A percentile compares a stretch with the other conserved stretches of the same genome.
These are phyloP conservation scores for Meda fulgida DNA, from an alignment of 2,797 vertebrate species.

Conservation along the genomic window DNA sequence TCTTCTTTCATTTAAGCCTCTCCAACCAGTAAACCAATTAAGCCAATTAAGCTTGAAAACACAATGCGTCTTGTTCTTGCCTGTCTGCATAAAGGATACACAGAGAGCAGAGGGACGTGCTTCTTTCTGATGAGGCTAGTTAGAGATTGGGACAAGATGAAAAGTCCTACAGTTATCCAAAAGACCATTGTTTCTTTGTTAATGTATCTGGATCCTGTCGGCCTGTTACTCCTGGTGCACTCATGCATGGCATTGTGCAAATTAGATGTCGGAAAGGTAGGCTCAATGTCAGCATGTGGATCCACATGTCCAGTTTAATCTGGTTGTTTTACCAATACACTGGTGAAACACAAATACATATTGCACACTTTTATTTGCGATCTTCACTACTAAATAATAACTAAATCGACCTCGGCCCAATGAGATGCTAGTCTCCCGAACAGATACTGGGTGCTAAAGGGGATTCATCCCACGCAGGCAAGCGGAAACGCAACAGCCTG, in stretches of 20 bases:
- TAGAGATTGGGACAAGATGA: slow-evolving; percentile 11
- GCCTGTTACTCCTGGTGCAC: slow-evolving; percentile 33
- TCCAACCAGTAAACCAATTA: slow-evolving; percentile 70
- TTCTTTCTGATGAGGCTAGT: slow-evolving; percentile 34
- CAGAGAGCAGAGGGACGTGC: slow-evolving; percentile 17
- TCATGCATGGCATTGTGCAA: slow-evolving; percentile 36
- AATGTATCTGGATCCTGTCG: slow-evolving; percentile 50
- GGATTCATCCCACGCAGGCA: slow-evolving; percentile 27
- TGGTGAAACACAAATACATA: neutral
- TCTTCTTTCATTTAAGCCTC: slow-evolving; percentile 66
- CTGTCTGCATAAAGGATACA: slow-evolving; percentile 53
- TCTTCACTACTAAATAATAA: neutral
- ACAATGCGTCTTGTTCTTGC: slow-evolving; percentile 65
- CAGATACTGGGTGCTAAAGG: neutral
- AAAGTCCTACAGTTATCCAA: slow-evolving; percentile 40
- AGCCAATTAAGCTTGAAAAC: slow-evolving; percentile 72
- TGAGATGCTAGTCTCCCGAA: neutral
- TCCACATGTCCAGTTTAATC: neutral
- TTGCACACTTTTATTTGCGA: neutral
- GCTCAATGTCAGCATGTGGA: slow-evolving; percentile 14
- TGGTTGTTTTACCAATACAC: neutral
- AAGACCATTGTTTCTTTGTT: slow-evolving; percentile 47
- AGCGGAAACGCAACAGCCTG: slow-evolving; percentile 40
- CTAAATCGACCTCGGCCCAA: neutral
- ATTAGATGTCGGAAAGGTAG: slow-evolving; percentile 34